These are phyloP conservation scores for Sphaeramia orbicularis DNA, from an alignment of 2,797 vertebrate species.

Conservation along the genomic window DNA sequence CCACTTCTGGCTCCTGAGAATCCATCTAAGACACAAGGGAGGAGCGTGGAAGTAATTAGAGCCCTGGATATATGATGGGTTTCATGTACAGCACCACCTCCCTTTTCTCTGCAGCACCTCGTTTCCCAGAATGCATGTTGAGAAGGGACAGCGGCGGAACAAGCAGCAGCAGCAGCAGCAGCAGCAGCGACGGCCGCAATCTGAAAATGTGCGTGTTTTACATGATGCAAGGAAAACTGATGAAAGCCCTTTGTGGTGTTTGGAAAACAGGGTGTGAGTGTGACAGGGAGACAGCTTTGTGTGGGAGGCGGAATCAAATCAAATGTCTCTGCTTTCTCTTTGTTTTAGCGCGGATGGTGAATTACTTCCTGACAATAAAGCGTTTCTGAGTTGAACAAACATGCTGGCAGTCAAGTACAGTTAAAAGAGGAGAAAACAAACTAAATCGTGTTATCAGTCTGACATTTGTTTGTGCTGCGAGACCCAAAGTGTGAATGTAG, in stretches of 20 bases:
- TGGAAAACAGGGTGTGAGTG: slow-evolving; percentile 12
- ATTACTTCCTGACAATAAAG: slow-evolving; percentile 49
- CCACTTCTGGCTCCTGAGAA: slow-evolving; percentile 75
- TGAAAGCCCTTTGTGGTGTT: slow-evolving; percentile 26
- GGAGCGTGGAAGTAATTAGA: slow-evolving; percentile 78
- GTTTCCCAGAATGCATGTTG: slow-evolving; percentile 62
- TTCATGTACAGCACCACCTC: slow-evolving; percentile 58
- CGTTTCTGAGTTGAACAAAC: slow-evolving; percentile 9
- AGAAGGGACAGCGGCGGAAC: slow-evolving; percentile 26
- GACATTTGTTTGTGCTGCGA: slow-evolving; percentile 21
- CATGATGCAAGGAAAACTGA: slow-evolving; percentile 21
- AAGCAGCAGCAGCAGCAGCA: slow-evolving; percentile 17
- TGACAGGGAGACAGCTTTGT: slow-evolving; percentile 42
- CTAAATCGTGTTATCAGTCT: slow-evolving; percentile 7
- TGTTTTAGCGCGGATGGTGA: slow-evolving; percentile 35
- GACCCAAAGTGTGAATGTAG: slow-evolving; percentile 16
- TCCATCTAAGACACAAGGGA: slow-evolving; percentile 76
- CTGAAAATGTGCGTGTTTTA: slow-evolving; percentile 18
- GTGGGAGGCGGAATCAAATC: slow-evolving; percentile 50
- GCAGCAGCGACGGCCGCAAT: slow-evolving; percentile 14
- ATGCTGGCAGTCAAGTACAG: slow-evolving; percentile 31
- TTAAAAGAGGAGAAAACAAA: slow-evolving; percentile 35
- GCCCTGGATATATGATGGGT: slow-evolving; percentile 70
- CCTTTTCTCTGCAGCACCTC: slow-evolving; percentile 52
- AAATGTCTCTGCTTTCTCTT: slow-evolving; percentile 29